Evolutionary conservation across 2,797 vertebrate genomes (phyloP), one percentile per base, ranked within the genome.

Genomic region (Diplodus sargus): DNA sequence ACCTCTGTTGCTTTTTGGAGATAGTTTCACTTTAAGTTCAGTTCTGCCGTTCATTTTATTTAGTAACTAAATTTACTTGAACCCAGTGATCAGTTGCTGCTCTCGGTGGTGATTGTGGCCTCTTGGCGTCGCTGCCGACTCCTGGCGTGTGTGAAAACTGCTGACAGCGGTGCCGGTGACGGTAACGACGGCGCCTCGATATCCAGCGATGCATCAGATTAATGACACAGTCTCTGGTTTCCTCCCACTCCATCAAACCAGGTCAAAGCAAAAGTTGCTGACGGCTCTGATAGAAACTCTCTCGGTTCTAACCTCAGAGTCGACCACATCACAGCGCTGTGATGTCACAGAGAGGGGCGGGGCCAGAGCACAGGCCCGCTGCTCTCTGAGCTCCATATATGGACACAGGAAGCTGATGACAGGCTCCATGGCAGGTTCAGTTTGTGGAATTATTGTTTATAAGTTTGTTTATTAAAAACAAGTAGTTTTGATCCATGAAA

Each of bases 241-340:
- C 61, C 48, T 69, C 43, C 28, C 2, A 6, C 11, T 56, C 52
- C 30, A 8, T 47, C 23, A 71, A 90, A 89, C 4, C 10, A 79
- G 87, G 88, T 88, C 87, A 86, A 34, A 71, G 12, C 15, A 17
- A 45, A 70, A 82, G 47, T 12, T 74, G 86, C 90, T 86, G 85
- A 88, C 30, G 0, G 18, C 42, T 67, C n/a, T 51, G 63, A 66
- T 9, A 45, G 56, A 81, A 87, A 85, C 23, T 23, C n/a, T 39
- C 25, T 43, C 17, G 23, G 42, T 3, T 49, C 30, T 39, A 17
- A 76, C 76, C 65, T 70, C 61, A 64, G 14, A 49, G 22, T 10
- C 16, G 10, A 83, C 85, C 75, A 78, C 78, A 83, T 69, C 56
- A 60, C 15, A 84, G 43, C 8, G 2, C 48, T 4, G 65, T 60